These are phyloP conservation scores for Dendrocopos noguchii DNA, from an alignment of 2,113 vertebrate species.

Conservation along the genomic window DNA sequence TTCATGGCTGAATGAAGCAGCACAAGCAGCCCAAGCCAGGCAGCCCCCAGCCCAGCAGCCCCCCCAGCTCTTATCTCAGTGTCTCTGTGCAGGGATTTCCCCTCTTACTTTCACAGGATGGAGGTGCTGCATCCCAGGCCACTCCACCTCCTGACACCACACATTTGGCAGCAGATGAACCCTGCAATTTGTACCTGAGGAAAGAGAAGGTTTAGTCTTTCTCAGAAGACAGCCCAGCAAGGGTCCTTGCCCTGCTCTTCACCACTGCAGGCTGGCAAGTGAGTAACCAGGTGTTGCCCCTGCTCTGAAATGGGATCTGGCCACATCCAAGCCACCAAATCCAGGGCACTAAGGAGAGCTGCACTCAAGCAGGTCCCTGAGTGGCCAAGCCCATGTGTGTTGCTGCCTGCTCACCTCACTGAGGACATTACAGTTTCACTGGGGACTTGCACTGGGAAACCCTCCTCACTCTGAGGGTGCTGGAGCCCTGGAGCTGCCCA, in stretches of 20 bases:
- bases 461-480: no score
- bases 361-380: rapidly evolving
- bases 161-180: not conserved
- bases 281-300: not conserved
- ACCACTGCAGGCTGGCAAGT: not conserved
- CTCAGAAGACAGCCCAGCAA: not conserved
- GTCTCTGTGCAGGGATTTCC: not conserved
- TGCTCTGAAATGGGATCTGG: not conserved
- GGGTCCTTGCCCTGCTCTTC: not conserved
- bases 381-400: rapidly evolving
- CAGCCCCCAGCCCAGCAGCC: not conserved
- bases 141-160: not conserved
- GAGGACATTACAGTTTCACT: not conserved
- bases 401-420: not conserved
- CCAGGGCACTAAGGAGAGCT: not conserved
- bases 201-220: not conserved
- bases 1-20: not conserved
- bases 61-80: not conserved
- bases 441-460: not conserved
- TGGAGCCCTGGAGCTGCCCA: no score
- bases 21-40: not conserved
- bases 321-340: not conserved
- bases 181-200: not conserved
- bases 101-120: constrained; percentile 18
- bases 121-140: not conserved